A percentile compares a stretch with the other conserved stretches of the same genome.
These are phyloP conservation scores for Leptinotarsa texana DNA, from an alignment of 1,140 invertebrate genomes.

Conservation along the genomic window DNA sequence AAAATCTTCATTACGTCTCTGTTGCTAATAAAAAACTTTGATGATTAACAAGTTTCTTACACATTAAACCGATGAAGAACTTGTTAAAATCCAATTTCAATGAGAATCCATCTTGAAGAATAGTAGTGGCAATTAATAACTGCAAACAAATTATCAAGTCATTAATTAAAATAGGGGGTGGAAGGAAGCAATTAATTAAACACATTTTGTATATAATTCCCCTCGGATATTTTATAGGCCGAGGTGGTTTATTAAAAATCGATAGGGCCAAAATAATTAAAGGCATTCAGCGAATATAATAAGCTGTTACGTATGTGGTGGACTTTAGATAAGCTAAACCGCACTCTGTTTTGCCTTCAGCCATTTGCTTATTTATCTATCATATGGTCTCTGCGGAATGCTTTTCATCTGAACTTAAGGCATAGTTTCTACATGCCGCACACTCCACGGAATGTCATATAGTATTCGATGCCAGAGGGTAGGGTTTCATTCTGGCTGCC, in stretches of 20 bases:
- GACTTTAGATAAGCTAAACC: conserved; percentile 36
- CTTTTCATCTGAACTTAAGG: conserved; percentile 55
- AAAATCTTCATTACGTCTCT: neutral
- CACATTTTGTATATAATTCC: conserved; percentile 20
- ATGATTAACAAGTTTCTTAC: neutral
- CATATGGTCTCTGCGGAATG: conserved; percentile 53
- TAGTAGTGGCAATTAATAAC: conserved; percentile 22
- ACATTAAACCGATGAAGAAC: neutral
- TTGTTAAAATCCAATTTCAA: neutral
- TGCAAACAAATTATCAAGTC: conserved; percentile 25
- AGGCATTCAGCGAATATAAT: conserved; percentile 19
- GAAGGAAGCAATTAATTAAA: conserved; percentile 23
- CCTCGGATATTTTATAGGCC: conserved; percentile 16
- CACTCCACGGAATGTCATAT: conserved; percentile 54
- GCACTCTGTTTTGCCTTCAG: conserved; percentile 43
- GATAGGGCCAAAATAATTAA: conserved; percentile 15
- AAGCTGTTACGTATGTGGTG: conserved; percentile 25
- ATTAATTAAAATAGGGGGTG: conserved; percentile 18
- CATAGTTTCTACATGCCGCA: conserved; percentile 54
- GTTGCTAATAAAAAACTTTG: neutral
- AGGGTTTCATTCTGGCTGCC: conserved; percentile 1
- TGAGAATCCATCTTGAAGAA: conserved; percentile 17
- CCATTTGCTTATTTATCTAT: conserved; percentile 52
- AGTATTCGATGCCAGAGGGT: conserved; percentile 43
- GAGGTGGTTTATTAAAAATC: conserved; percentile 22